Conservation (phyloP, 2,113 vertebrate genomes). For the Microcebus lehilahytsara region DNA sequence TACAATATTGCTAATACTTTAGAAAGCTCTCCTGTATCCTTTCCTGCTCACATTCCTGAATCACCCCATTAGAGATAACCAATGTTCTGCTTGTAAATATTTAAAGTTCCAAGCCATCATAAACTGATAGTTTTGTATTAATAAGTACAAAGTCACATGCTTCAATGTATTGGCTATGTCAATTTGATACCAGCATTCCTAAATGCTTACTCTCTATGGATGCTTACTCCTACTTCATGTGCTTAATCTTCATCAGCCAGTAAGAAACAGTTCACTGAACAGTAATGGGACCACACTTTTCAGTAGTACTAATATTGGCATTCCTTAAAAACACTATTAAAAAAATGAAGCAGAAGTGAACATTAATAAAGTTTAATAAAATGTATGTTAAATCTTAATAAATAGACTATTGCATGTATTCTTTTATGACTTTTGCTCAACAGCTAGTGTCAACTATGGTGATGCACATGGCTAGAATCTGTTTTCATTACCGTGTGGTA, state of each 20-base stretch:
- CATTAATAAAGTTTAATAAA: background rate
- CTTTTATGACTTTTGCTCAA: background rate
- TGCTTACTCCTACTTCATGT: background rate
- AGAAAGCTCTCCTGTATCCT: background rate
- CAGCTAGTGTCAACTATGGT: background rate
- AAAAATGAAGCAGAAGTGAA: background rate
- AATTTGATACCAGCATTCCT: background rate
- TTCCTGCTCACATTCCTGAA: background rate
- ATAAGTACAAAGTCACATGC: background rate
- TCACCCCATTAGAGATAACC: background rate
- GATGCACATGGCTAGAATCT: background rate
- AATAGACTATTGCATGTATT: background rate
- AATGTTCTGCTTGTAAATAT: background rate
- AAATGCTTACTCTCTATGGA: background rate
- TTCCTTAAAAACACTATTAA: background rate
- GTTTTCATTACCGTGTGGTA: background rate
- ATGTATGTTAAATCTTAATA: background rate
- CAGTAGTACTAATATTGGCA: background rate
- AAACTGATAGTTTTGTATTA: background rate
- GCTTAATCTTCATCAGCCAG: background rate
- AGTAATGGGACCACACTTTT: background rate
- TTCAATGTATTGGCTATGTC: background rate
- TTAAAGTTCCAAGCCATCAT: background rate
- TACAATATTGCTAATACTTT: background rate
- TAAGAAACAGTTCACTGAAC: background rate